Conservation (phyloP, 2,888 invertebrate genomes). For the Aradus depressus region DNA sequence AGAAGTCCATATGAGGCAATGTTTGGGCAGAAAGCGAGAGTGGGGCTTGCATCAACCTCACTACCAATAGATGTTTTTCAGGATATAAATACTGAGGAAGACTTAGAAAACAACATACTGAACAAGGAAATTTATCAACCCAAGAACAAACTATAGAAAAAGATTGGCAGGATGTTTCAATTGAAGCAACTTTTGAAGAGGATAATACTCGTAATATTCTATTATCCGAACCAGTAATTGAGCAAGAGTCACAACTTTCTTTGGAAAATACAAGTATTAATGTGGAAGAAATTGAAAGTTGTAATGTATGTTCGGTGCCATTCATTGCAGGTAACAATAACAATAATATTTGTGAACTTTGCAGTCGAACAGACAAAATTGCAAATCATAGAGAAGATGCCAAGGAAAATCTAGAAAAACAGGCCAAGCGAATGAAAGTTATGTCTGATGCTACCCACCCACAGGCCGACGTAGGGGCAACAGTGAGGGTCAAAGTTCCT, state of each 20-base stretch:
- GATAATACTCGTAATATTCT: too few relatives aligned
- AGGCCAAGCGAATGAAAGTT: slow-evolving; percentile 16
- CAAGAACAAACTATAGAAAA: too few relatives aligned
- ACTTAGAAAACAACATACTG: too few relatives aligned
- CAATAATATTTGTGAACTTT: neutral
- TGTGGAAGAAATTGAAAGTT: neutral
- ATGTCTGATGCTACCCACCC: slow-evolving; percentile 13
- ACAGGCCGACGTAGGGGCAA: slow-evolving; percentile 5
- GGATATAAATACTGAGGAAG: neutral
- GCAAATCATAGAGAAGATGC: neutral
- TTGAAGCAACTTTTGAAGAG: too few relatives aligned
- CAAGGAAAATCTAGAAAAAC: neutral
- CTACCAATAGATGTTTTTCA: neutral
- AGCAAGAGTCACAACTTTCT: too few relatives aligned
- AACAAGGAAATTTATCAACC: too few relatives aligned
- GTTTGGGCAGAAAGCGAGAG: slow-evolving; percentile 13
- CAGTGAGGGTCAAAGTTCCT: slow-evolving; percentile 15
- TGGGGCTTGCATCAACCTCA: neutral
- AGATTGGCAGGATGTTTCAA: too few relatives aligned
- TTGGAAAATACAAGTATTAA: too few relatives aligned
- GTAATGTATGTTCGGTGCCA: neutral
- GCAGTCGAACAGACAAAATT: neutral
- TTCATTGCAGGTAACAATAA: neutral
- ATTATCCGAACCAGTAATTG: too few relatives aligned
- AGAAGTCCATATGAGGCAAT: slow-evolving; percentile 34